Conservation (phyloP, 2,797 vertebrate genomes). For the Acomys russatus region DNA sequence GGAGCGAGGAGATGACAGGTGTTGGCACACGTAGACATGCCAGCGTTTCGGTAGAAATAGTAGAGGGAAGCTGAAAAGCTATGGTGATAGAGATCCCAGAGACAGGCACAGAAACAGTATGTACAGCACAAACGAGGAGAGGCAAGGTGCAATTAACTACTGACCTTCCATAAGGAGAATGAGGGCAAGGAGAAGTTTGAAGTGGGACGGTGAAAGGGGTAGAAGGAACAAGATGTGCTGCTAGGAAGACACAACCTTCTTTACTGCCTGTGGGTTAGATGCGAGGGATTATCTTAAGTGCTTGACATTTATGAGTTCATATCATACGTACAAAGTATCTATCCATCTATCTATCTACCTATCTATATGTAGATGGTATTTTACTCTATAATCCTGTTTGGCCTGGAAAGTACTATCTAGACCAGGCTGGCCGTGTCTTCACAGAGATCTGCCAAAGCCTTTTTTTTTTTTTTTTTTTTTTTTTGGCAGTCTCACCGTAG, state of each 20-base stretch:
- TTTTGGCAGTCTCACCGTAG: background rate
- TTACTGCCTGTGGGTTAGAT: background rate
- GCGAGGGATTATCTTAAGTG: background rate
- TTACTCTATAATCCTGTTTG: background rate
- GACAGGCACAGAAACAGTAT: background rate
- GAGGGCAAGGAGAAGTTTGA: background rate
- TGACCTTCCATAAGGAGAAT: background rate
- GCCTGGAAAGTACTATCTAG: too few species aligned
- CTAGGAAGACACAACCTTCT: background rate
- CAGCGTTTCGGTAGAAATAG: background rate
- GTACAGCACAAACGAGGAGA: background rate
- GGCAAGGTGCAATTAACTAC: background rate
- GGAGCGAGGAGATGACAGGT: background rate
- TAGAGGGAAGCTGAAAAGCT: background rate
- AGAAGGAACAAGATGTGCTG: background rate
- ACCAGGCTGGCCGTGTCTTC: too few species aligned
- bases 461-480: background rate
- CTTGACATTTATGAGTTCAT: background rate
- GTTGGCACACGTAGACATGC: background rate
- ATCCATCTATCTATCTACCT: background rate
- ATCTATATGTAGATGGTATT: background rate
- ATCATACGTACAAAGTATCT: background rate
- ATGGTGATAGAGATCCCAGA: background rate
- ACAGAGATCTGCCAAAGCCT: background rate
- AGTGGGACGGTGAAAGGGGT: background rate